phyloP scores from a whole-genome alignment of 2,888 invertebrate genomes.

The Drosophila lutescens region DNA sequence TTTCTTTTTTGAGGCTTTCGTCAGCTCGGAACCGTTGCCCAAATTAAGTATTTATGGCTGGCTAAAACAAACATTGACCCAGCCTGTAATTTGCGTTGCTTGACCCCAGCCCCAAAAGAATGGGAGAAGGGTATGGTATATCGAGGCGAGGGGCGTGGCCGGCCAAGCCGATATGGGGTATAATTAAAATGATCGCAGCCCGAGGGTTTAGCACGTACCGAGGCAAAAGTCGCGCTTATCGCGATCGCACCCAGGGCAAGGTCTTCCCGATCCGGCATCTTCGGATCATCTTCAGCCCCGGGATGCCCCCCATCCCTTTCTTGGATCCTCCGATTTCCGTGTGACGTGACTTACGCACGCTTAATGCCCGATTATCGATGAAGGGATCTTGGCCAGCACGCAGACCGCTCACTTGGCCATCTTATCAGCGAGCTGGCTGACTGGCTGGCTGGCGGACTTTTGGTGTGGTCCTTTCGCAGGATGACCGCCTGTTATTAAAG shows the following conservation, averaged over 20 bases:
- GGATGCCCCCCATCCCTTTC: not conserved
- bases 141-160: constrained; percentile 32
- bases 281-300: constrained; percentile 17
- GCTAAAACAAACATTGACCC: constrained; percentile 75
- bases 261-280: constrained; percentile 59
- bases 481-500: constrained; percentile 76
- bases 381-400: constrained; percentile 63
- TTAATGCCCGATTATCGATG: constrained; percentile 76
- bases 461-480: constrained; percentile 70
- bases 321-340: not conserved
- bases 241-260: constrained; percentile 82
- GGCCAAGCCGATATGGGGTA: constrained; percentile 39
- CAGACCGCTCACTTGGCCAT: constrained; percentile 54
- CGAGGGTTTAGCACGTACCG: constrained; percentile 76
- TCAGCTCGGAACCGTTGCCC: constrained; percentile 57
- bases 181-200: constrained; percentile 74
- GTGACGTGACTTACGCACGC: constrained; percentile 79
- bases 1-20: constrained; percentile 38
- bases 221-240: constrained; percentile 80
- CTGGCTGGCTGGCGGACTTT: constrained; percentile 24
- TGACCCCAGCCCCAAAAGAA: constrained; percentile 54
- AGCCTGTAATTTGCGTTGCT: constrained; percentile 74
- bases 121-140: not conserved
- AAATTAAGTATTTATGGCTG: constrained; percentile 76
- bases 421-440: constrained; percentile 62